These are phyloP conservation scores for Myiotriccus ornatus DNA, from an alignment of 2,797 vertebrate species.

Conservation along the genomic window DNA sequence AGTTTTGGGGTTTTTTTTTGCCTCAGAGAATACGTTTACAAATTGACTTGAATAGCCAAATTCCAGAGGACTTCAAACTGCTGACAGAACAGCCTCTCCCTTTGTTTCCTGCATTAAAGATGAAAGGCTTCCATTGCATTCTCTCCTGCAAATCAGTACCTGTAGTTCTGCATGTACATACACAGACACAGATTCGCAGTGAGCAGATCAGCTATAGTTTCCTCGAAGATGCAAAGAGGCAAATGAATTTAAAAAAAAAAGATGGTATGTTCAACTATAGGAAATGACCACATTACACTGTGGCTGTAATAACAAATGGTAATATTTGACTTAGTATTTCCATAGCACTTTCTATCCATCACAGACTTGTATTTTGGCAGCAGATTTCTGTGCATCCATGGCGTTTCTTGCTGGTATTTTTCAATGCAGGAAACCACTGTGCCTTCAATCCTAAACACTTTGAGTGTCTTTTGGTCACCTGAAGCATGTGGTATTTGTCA, in stretches of 20 bases:
- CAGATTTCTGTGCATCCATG: background rate
- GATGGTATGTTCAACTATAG: background rate
- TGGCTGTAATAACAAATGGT: conserved; percentile 15
- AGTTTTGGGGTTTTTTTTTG: background rate
- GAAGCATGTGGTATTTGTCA: background rate
- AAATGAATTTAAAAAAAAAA: background rate
- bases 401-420: background rate
- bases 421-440: background rate
- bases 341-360: background rate
- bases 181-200: background rate
- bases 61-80: background rate
- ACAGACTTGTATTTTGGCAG: background rate
- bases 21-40: background rate
- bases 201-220: background rate
- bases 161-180: background rate
- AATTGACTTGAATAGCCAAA: background rate
- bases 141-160: background rate
- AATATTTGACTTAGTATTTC: conserved; percentile 43
- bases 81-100: background rate
- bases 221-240: background rate
- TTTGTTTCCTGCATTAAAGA: background rate
- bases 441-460: background rate
- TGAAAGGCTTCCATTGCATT: background rate
- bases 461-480: background rate
- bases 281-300: background rate